Percentiles rank a stretch among this genome's conserved stretches.
Evolutionary conservation across 2,888 invertebrate genomes (phyloP).

Genomic region (Cryptocephalus primarius): DNA sequence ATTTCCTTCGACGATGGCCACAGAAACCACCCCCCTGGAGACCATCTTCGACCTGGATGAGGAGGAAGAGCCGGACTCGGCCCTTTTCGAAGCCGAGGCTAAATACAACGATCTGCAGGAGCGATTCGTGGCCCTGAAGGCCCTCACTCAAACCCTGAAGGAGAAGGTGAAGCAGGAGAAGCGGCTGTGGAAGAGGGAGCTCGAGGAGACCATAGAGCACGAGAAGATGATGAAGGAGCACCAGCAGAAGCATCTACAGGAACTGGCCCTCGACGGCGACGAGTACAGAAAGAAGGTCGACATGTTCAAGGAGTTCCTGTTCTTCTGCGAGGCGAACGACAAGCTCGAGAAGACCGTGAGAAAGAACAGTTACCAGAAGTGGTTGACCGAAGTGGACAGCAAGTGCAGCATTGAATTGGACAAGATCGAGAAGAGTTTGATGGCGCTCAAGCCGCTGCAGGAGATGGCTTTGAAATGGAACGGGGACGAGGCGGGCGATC

Average conservation of each 20-base stretch:
- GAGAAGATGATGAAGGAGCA: constrained; percentile 9
- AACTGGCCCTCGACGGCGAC: constrained; percentile 2
- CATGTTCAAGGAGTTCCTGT: constrained; percentile 12
- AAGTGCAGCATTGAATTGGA: constrained; percentile 16
- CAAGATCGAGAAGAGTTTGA: constrained; percentile 15
- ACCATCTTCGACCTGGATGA: too few relatives aligned
- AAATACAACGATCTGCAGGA: constrained; percentile 11
- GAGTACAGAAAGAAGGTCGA: constrained; percentile 11
- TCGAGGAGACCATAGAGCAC: constrained; percentile 12
- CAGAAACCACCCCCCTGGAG: too few relatives aligned
- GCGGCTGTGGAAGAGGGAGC: constrained; percentile 12
- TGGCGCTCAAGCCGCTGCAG: constrained; percentile 13
- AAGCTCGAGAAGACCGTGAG: constrained; percentile 10
- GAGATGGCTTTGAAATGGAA: constrained; percentile 15
- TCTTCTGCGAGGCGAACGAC: constrained; percentile 8
- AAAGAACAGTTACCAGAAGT: constrained; percentile 10
- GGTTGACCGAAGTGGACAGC: constrained; percentile 14
- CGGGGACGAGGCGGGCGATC: constrained; percentile 1
- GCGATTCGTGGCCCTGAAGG: constrained; percentile 11
- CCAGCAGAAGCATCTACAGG: constrained; percentile 2
- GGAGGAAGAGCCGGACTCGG: constrained; percentile 1
- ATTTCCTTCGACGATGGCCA: too few relatives aligned
- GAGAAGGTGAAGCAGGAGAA: constrained; percentile 10
- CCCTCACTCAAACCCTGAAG: constrained; percentile 11
- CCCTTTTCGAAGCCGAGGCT: constrained; percentile 3